Conservation (phyloP, 2,888 invertebrate genomes). For the Drosophila rubida region DNA sequence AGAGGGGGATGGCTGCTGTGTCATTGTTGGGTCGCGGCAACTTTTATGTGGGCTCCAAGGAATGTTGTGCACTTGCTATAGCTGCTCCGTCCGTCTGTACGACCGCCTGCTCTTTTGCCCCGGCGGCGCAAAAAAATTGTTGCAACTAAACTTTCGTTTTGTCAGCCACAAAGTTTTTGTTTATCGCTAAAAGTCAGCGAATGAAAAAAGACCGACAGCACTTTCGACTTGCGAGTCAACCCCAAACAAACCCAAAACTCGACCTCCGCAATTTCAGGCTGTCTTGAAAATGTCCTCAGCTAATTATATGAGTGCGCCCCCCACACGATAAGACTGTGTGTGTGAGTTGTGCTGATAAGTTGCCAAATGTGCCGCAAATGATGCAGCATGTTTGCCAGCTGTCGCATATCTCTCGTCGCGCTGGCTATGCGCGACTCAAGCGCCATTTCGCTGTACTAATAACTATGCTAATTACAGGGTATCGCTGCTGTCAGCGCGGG, state of each 20-base stretch:
- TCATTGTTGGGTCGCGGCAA: constrained; percentile 57
- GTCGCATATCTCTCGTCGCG: too few relatives aligned
- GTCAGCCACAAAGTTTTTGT: constrained; percentile 69
- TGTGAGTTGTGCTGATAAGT: constrained; percentile 52
- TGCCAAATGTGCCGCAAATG: constrained; percentile 40
- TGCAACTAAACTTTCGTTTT: constrained; percentile 65
- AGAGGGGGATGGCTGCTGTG: constrained; percentile 28
- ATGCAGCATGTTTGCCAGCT: constrained; percentile 34
- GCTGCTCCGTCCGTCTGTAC: neutral
- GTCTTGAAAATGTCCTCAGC: constrained; percentile 31
- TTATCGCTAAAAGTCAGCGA: constrained; percentile 62
- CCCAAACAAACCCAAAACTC: neutral
- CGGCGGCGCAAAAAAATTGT: constrained; percentile 30
- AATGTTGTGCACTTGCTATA: constrained; percentile 25
- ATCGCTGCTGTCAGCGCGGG: neutral
- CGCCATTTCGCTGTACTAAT: too few relatives aligned
- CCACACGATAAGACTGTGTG: constrained; percentile 7
- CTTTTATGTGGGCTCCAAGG: constrained; percentile 59
- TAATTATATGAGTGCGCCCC: constrained; percentile 55
- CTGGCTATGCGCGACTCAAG: too few relatives aligned
- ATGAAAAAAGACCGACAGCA: constrained; percentile 20
- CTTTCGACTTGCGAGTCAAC: constrained; percentile 26
- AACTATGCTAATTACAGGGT: neutral
- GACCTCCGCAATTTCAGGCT: neutral
- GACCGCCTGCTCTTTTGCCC: neutral